Conservation (phyloP, 2,797 vertebrate species). For the Otolemur crassicaudatus region DNA sequence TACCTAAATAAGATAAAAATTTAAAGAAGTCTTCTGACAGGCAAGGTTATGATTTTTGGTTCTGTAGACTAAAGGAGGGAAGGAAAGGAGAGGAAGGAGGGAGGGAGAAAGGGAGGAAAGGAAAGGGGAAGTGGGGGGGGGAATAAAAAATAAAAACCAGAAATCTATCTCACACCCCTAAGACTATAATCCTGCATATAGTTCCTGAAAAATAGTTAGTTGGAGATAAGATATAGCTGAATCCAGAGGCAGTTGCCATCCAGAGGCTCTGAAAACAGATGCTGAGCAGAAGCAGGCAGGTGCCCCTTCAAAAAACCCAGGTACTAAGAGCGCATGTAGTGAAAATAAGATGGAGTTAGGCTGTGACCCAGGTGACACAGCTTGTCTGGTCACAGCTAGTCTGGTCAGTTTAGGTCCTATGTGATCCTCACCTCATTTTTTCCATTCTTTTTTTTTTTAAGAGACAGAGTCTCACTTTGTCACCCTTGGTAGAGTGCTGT, state of each 20-base stretch:
- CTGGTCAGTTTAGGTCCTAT: no score
- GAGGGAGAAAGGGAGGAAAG: no score
- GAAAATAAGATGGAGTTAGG: no score
- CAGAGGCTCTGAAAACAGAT: not conserved
- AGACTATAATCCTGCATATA: not conserved
- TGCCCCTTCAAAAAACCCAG: not conserved
- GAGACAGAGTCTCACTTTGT: no score
- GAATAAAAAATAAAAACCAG: not conserved
- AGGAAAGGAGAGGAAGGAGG: not conserved
- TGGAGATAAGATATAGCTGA: not conserved
- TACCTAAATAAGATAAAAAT: not conserved
- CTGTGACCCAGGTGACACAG: no score
- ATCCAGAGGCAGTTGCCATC: not conserved
- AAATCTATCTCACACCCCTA: not conserved
- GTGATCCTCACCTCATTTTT: no score
- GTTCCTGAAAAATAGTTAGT: not conserved
- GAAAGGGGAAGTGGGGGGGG: no score
- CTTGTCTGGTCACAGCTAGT: no score
- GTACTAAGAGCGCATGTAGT: no score
- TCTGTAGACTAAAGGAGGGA: not conserved
- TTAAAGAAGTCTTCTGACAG: constrained; percentile 16
- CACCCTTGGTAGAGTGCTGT: no score
- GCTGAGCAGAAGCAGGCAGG: not conserved
- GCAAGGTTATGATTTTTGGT: not conserved
- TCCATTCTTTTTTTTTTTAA: no score